Percentiles rank a stretch among this genome's conserved stretches.
phyloP scores from a whole-genome alignment of 2,113 vertebrate species.

The Meles meles region DNA sequence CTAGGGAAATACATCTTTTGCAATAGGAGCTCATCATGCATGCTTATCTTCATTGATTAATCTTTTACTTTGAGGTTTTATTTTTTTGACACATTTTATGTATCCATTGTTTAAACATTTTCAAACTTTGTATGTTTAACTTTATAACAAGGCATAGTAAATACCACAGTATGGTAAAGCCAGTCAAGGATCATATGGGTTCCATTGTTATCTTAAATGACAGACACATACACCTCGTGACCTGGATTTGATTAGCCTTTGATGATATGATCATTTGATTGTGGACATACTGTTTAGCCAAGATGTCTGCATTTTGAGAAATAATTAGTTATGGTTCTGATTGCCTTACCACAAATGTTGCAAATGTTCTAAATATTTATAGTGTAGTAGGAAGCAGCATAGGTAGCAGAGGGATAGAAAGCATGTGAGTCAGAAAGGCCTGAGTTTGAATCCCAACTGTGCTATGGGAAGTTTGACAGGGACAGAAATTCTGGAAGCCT shows the following conservation, averaged over 20 bases:
- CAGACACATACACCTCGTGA: background rate
- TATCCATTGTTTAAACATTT: slow-evolving; percentile 20
- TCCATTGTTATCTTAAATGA: background rate
- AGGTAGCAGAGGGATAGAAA: background rate
- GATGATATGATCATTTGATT: slow-evolving; percentile 4
- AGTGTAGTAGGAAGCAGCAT: background rate
- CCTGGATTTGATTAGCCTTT: slow-evolving; percentile 15
- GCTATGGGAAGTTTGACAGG: background rate
- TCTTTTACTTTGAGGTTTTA: slow-evolving; percentile 37
- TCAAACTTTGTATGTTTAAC: slow-evolving; percentile 1
- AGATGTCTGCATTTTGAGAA: background rate
- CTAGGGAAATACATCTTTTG: background rate
- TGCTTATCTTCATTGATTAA: background rate
- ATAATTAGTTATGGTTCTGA: slow-evolving; percentile 8
- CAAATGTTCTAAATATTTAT: slow-evolving; percentile 15
- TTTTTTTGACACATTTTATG: background rate
- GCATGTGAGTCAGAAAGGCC: background rate
- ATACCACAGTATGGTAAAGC: background rate
- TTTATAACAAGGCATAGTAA: slow-evolving; percentile 21
- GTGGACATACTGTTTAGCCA: background rate
- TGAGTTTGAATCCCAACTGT: slow-evolving; percentile 27
- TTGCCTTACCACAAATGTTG: background rate
- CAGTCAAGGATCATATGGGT: background rate
- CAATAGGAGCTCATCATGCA: background rate
- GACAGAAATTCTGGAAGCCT: background rate